These are phyloP conservation scores for Anser brachyrhynchus DNA, from an alignment of 2,113 vertebrate genomes.

Conservation along the genomic window DNA sequence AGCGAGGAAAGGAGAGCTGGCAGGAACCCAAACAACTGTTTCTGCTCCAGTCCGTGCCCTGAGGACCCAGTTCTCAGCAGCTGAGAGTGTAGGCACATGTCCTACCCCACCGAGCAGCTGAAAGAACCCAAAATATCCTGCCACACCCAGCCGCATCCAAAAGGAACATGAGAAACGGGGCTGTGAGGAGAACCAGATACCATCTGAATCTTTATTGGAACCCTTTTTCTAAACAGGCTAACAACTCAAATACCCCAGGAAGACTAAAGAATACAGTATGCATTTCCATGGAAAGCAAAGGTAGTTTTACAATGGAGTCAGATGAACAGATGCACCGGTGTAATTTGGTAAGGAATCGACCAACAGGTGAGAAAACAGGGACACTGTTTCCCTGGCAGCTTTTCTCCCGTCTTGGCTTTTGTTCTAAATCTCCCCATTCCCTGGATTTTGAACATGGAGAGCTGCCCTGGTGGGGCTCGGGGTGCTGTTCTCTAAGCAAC, in stretches of 20 bases:
- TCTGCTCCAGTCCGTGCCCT: background rate
- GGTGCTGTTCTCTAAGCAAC: background rate
- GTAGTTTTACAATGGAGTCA: conserved; percentile 31
- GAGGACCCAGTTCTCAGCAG: background rate
- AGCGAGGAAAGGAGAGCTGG: background rate
- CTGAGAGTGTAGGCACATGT: background rate
- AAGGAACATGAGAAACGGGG: conserved; percentile 12
- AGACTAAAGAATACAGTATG: conserved; percentile 66
- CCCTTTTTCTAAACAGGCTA: conserved; percentile 70
- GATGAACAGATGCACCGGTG: background rate
- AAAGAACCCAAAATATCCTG: conserved; percentile 40
- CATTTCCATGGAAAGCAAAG: conserved; percentile 22
- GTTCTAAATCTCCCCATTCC: background rate
- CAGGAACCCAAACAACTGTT: background rate
- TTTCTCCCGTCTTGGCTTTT: background rate
- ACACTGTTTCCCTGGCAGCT: accelerated
- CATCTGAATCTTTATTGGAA: conserved; percentile 58
- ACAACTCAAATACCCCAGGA: conserved; percentile 71
- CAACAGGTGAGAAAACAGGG: background rate
- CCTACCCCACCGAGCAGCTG: background rate
- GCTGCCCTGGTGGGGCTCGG: background rate
- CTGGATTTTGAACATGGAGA: background rate
- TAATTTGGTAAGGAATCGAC: background rate
- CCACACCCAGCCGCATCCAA: accelerated
- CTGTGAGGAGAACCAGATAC: conserved; percentile 21